Percentiles rank a stretch among this genome's conserved stretches.
Evolutionary conservation across 2,888 invertebrate species (phyloP).

Genomic region (Parnassius smintheus): DNA sequence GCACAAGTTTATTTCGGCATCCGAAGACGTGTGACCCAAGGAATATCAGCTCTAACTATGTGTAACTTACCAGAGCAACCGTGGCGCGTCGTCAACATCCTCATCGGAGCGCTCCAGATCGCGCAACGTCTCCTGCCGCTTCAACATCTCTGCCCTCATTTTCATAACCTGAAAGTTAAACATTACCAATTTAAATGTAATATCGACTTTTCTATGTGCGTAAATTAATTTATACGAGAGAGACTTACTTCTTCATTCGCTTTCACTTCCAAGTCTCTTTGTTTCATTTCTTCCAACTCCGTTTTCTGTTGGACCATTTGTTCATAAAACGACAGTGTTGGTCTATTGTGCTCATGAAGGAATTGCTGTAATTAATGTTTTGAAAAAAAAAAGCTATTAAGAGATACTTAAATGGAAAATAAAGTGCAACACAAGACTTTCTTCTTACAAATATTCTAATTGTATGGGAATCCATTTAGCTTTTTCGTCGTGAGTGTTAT

Average conservation of each 20-base stretch:
- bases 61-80: slow-evolving; percentile 62
- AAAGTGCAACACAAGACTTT: too few species aligned
- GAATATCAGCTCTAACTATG: not conserved
- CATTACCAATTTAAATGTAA: not conserved
- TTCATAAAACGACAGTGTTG: slow-evolving; percentile 93
- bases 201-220: not conserved
- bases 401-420: too few species aligned
- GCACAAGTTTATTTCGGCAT: too few species aligned
- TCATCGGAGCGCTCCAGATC: slow-evolving; percentile 74
- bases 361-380: slow-evolving; percentile 80
- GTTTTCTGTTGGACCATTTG: slow-evolving; percentile 91
- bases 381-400: too few species aligned
- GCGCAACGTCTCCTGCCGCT: slow-evolving; percentile 89
- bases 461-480: too few species aligned
- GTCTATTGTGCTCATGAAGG: slow-evolving; percentile 90
- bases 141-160: slow-evolving; percentile 88
- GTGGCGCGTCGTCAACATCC: slow-evolving; percentile 59
- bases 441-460: too few species aligned
- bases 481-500: too few species aligned
- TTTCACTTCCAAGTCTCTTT: slow-evolving; percentile 82
- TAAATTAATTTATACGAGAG: not conserved
- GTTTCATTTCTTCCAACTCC: slow-evolving; percentile 83
- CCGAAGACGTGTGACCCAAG: too few species aligned
- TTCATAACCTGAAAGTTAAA: slow-evolving; percentile 79
- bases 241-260: slow-evolving; percentile 83